A percentile compares a stretch with the other conserved stretches of the same genome.
Evolutionary conservation across 2,113 vertebrate genomes (phyloP).

Genomic region (Dicaeum eximium): DNA sequence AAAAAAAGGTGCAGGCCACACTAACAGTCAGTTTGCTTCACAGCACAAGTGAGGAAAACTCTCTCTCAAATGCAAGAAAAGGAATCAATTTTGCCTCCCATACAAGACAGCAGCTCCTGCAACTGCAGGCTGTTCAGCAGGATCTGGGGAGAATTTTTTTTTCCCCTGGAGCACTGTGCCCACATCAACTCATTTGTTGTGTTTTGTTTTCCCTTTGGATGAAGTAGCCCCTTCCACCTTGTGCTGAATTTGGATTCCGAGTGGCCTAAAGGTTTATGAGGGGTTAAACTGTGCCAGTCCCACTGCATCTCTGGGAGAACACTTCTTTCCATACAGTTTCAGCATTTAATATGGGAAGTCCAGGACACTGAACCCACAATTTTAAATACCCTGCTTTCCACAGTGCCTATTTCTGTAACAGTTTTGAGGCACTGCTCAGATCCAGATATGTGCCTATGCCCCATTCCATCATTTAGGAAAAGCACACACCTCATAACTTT

Average conservation of each 20-base stretch:
- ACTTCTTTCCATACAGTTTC: neutral
- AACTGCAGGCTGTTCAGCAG: neutral
- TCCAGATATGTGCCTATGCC: neutral
- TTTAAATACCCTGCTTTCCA: neutral
- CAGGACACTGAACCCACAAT: neutral
- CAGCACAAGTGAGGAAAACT: neutral
- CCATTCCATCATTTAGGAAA: neutral
- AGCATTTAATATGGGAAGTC: neutral
- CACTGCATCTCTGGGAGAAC: neutral
- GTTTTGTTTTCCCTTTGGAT: neutral
- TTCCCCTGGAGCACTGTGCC: rapidly evolving
- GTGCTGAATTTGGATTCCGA: neutral
- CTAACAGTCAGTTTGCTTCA: neutral
- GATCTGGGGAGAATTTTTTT: neutral
- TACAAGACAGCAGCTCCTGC: neutral
- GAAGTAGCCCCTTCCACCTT: neutral
- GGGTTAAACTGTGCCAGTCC: neutral
- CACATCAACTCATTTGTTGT: neutral
- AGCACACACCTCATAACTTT: neutral
- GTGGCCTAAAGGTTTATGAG: neutral
- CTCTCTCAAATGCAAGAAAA: neutral
- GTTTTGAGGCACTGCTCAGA: neutral
- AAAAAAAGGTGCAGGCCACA: neutral
- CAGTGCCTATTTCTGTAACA: neutral
- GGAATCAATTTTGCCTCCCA: neutral